A percentile compares a stretch with the other conserved stretches of the same genome.
phyloP scores from a whole-genome alignment of 2,113 vertebrate genomes.

The Pelecanoides urinatrix region DNA sequence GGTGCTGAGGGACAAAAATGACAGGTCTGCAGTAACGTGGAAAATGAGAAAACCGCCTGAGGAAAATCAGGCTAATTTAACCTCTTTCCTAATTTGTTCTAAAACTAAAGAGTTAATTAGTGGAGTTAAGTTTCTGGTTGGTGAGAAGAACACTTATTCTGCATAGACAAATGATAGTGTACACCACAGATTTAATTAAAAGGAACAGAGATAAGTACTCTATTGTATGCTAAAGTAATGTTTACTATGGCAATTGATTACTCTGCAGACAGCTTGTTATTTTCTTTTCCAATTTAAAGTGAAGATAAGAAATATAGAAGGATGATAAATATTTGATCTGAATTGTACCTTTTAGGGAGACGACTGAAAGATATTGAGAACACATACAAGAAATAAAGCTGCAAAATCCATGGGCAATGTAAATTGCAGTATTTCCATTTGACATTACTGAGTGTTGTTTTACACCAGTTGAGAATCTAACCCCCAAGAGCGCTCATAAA shows the following conservation, averaged over 20 bases:
- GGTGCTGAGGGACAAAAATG: neutral
- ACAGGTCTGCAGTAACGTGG: neutral
- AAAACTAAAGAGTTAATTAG: conserved; percentile 20
- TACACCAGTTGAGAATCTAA: neutral
- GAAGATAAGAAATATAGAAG: conserved; percentile 38
- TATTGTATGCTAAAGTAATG: conserved; percentile 23
- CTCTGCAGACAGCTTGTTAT: conserved; percentile 35
- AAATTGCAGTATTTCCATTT: neutral
- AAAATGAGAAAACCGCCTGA: neutral
- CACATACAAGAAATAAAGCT: neutral
- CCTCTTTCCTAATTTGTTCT: neutral
- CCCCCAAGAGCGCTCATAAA: neutral
- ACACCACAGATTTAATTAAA: conserved; percentile 54
- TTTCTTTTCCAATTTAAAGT: conserved; percentile 54
- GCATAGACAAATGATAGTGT: neutral
- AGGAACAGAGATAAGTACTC: conserved; percentile 14
- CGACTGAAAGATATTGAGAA: conserved; percentile 17
- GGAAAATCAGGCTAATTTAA: conserved; percentile 1
- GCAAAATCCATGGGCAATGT: neutral
- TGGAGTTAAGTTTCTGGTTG: conserved; percentile 1
- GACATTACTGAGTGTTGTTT: neutral
- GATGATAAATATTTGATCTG: neutral
- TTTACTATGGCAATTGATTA: conserved; percentile 57
- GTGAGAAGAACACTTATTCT: conserved; percentile 14
- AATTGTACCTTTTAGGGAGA: conserved; percentile 21